Base-by-base conservation (phyloP, 2,113 vertebrate species). In the Taxidea taxus region DNA sequence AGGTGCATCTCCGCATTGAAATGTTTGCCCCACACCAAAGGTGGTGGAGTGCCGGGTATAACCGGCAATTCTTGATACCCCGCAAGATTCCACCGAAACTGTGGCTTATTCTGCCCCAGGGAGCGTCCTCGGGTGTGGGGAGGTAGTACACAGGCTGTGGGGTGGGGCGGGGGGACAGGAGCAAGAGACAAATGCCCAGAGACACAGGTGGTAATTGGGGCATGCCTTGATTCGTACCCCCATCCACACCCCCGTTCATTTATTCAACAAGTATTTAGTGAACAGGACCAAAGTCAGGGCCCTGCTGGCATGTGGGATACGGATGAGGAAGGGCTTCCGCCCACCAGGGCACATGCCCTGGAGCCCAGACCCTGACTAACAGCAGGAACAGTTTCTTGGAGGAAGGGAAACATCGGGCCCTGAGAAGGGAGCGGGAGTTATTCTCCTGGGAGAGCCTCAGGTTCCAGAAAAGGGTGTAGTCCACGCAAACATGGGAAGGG, bases 111-210 rank as follows among this genome's bases (percentile, higher is more conserved):
- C 2, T 0, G 6, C 31, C 42, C 77, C 80, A 62, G 49, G 39
- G 23, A 60, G 20, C 29, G 29, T 27, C 27, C 29, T 14, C 4
- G 7, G 42, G 62, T 34, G 29, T 11, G 4, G 80, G 39, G 18
- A 39, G 12, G 3, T 1, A 39, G 13, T 23, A 3, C 9, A 2
- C 54, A 47, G 60, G 44, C 27, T 23, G 44, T 5, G 20, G 14
- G 27, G 7, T 16, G 44, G 29, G 31, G 10, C 0, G 0, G 7
- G 11, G 8, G 20, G 42, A n/a, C 37, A 31, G 0, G 3, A 1
- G 37, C 42, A 60, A 92, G 90, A 93, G 49, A 49, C 34, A 56
- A 56, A 31, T 23, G 68, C 47, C 74, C 92, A 37, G 39, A 44
- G 68, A 78, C 16, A 27, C 51, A 81, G 62, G 64, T 78, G 60